Conservation (phyloP, 1,140 invertebrate species). For the Anastrepha obliqua region DNA sequence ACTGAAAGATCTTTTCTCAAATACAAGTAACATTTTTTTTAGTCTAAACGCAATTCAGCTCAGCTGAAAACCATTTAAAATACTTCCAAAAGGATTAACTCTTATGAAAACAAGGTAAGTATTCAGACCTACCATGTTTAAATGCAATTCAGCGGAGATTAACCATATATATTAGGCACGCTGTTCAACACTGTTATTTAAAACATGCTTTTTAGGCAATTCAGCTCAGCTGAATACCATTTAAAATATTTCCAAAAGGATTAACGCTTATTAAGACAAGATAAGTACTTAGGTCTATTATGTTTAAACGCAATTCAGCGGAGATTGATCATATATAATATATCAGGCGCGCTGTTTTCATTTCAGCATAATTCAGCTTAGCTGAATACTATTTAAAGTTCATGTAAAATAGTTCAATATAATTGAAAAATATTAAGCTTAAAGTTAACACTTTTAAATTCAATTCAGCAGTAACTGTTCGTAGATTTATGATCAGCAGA, state of each 20-base stretch:
- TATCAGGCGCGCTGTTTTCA: too few species aligned
- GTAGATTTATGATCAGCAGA: not conserved
- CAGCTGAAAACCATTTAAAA: not conserved
- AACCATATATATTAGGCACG: too few species aligned
- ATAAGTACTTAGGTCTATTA: too few species aligned
- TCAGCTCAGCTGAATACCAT: slow-evolving; percentile 8
- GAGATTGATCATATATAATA: not conserved
- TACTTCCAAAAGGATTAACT: not conserved
- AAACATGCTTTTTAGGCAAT: not conserved
- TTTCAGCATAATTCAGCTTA: not conserved
- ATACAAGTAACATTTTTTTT: not conserved
- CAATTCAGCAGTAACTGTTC: not conserved
- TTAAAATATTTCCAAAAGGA: not conserved
- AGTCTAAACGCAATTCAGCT: not conserved
- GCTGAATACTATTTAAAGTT: not conserved
- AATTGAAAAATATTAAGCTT: too few species aligned
- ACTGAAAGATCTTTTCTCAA: not conserved
- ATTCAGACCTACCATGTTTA: not conserved
- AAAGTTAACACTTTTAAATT: not conserved
- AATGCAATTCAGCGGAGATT: not conserved
- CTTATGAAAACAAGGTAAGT: too few species aligned
- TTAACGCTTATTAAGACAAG: not conserved
- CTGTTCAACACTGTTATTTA: too few species aligned
- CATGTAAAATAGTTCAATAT: not conserved
- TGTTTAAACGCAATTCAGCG: not conserved